These are phyloP conservation scores for zebrafish (Danio rerio) DNA, from an alignment of 2,113 vertebrate genomes.

Conservation along the genomic window GRCz12tu NC_133177.1:35731501-35732000, in stretches of 20 bases:
- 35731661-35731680: background rate
- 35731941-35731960: conserved; percentile 8
- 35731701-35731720: background rate
- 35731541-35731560: too few species aligned
- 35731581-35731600: background rate
- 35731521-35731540: too few species aligned
- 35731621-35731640: too few species aligned
- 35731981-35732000: conserved; percentile 26
- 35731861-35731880: conserved; percentile 41
- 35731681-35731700: background rate
- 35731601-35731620: background rate
- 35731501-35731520: too few species aligned
- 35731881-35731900: conserved; percentile 47
- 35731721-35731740: background rate
- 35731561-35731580: background rate
- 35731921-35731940: conserved; percentile 52
- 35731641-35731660: too few species aligned
- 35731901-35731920: conserved; percentile 42
- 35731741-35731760: too few species aligned
- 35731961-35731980: conserved; percentile 45
- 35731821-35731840: conserved; percentile 55
- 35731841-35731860: conserved; percentile 41
- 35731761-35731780: background rate
- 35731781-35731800: background rate
- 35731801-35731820: background rate